Conservation (phyloP, 1,140 invertebrate genomes). For the Bombus breviceps region DNA sequence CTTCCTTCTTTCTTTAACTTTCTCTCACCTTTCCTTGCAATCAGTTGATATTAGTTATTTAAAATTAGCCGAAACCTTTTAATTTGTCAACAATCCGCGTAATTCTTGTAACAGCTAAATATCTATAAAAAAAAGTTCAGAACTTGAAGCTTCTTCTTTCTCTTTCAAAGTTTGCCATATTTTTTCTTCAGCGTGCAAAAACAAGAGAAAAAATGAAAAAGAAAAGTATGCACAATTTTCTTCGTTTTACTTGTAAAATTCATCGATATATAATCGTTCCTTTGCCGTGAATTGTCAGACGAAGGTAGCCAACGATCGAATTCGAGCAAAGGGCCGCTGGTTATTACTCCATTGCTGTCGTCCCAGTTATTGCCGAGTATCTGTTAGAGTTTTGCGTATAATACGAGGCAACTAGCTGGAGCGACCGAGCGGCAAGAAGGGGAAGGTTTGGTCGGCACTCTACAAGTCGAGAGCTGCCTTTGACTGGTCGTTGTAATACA, state of each 20-base stretch:
- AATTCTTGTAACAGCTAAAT: too few species aligned
- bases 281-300: not conserved
- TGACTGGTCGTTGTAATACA: conserved; percentile 72
- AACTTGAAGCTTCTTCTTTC: not conserved
- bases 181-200: not conserved
- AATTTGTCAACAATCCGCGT: not conserved
- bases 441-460: conserved; percentile 43
- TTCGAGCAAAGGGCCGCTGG: conserved; percentile 44
- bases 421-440: conserved; percentile 19
- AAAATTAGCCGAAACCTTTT: not conserved
- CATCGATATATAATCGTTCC: not conserved
- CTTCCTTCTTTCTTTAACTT: not conserved
- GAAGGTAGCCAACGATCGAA: conserved; percentile 33
- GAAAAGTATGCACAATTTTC: not conserved
- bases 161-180: not conserved
- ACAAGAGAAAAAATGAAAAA: not conserved
- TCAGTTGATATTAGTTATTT: not conserved
- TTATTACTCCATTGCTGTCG: conserved; percentile 42
- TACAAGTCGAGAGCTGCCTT: conserved; percentile 67
- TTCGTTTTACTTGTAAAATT: not conserved
- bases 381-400: conserved; percentile 67
- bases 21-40: not conserved
- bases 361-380: conserved; percentile 34
- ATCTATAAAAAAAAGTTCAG: too few species aligned
- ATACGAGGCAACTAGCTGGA: conserved; percentile 55